Percentiles rank a stretch among this genome's conserved stretches.
These are phyloP conservation scores for Pangasius djambal DNA, from an alignment of 2,797 vertebrate species.

Conservation along the genomic window DNA sequence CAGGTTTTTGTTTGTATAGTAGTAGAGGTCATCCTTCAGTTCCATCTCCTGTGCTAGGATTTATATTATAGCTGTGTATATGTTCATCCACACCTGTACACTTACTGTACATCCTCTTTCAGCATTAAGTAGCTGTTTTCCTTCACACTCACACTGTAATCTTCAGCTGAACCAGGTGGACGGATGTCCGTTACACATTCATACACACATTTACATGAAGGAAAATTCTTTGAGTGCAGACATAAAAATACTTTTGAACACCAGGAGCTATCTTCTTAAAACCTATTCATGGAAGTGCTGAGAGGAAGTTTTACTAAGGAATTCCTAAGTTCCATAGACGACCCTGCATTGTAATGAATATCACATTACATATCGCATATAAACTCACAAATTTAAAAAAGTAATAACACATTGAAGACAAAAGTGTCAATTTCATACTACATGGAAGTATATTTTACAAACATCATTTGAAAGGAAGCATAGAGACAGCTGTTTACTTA, in stretches of 20 bases:
- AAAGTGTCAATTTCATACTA: neutral
- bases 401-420: neutral
- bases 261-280: neutral
- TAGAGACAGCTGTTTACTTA: neutral
- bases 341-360: neutral
- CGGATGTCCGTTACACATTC: slow-evolving; percentile 52
- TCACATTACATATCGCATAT: no score
- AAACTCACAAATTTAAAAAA: no score
- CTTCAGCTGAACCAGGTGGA: slow-evolving; percentile 64
- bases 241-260: neutral
- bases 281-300: neutral
- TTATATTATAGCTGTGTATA: neutral
- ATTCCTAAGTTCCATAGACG: neutral
- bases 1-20: slow-evolving; percentile 16
- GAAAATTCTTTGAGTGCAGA: neutral
- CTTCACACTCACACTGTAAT: slow-evolving; percentile 31
- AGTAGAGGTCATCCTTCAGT: neutral
- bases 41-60: neutral
- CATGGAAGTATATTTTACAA: no score
- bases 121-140: slow-evolving; percentile 35
- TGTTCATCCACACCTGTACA: neutral
- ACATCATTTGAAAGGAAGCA: neutral
- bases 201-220: slow-evolving; percentile 31
- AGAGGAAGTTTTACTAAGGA: neutral
- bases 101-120: neutral